These are phyloP conservation scores for Monochamus alternatus DNA, from an alignment of 2,888 invertebrate species.

Conservation along the genomic window DNA sequence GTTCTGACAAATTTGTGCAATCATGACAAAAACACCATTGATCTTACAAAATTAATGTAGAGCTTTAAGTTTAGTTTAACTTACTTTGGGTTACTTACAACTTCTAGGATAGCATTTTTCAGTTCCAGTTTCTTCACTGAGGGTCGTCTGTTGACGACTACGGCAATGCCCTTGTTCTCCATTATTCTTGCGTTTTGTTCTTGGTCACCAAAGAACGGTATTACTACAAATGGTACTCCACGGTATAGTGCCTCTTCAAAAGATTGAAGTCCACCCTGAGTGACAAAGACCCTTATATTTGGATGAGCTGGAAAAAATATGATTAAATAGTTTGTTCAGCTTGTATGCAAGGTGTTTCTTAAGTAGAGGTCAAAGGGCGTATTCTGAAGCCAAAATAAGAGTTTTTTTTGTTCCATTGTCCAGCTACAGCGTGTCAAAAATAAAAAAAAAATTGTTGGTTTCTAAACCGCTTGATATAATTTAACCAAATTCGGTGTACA, in stretches of 20 bases:
- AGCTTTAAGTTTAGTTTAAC: slow-evolving; percentile 1
- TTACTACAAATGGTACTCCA: slow-evolving; percentile 37
- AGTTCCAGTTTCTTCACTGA: slow-evolving; percentile 45
- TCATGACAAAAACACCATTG: no score
- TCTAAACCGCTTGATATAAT: no score
- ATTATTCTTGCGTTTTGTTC: slow-evolving; percentile 16
- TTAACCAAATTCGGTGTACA: no score
- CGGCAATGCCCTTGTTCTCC: slow-evolving; percentile 17
- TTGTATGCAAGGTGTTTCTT: no score
- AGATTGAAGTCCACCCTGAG: slow-evolving; percentile 41
- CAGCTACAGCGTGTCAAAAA: no score
- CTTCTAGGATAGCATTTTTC: slow-evolving; percentile 56
- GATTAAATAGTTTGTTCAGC: background rate
- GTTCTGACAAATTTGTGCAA: no score
- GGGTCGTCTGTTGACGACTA: background rate
- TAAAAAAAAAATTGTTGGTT: no score
- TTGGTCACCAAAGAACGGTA: slow-evolving; percentile 39
- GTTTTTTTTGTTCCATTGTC: no score
- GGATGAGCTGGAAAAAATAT: slow-evolving; percentile 34
- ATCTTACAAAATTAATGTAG: no score
- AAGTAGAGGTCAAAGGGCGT: no score
- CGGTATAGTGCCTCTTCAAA: slow-evolving; percentile 37
- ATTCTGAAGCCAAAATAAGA: no score
- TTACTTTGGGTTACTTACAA: slow-evolving; percentile 58
- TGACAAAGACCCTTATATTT: slow-evolving; percentile 38